Evolutionary conservation across 1,140 invertebrate genomes (phyloP), one percentile per base, ranked within the genome.

Genomic region (Tetragonula clypearis): DNA sequence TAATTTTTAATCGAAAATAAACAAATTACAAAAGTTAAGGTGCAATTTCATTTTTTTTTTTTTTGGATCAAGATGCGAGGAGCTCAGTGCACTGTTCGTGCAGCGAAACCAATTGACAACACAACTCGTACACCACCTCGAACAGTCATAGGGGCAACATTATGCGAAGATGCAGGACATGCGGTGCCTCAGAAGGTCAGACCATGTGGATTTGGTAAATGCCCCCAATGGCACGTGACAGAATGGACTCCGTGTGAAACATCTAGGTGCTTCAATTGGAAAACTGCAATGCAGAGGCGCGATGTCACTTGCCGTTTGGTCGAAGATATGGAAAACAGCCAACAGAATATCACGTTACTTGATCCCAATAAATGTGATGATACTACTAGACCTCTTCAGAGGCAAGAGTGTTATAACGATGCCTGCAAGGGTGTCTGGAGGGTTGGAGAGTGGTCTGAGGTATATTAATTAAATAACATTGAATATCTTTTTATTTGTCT

Each of bases 391-490:
- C 98, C 98, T 4, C 95, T 96, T 41, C 96, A 96, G 89, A 95
- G 96, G 65, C 96, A 97, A 92, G 96, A 98, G 91, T 98, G 98
- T 92, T 96, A 96, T 94, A 98, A 97, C 89, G 96, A 97, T 77
- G 96, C 96, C 26, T 99, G 98, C 94, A 97, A 97, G 92, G 97
- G 97, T 0, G 96, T 97, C 21, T 99, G 98, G 98, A 96, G 96
- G 89, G 97, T 97, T 19, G 97, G 97, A 11, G 96, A 97, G 86
- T 98, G 98, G 98, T 98, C 97, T 49, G 97, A 98, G 96, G 98
- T 98, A 95, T 30, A 30, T 30, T 30, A 30, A 30, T 55, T 1
- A 19, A 26, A 26, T 26, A 49, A 49, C 41, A 17, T 65, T 77
- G n/a, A 23, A 41, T 26, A 26, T 17, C 1, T 26, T 15, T 35